Evolutionary conservation across 2,888 invertebrate genomes (phyloP).

Genomic region (Horisme vitalbata): DNA sequence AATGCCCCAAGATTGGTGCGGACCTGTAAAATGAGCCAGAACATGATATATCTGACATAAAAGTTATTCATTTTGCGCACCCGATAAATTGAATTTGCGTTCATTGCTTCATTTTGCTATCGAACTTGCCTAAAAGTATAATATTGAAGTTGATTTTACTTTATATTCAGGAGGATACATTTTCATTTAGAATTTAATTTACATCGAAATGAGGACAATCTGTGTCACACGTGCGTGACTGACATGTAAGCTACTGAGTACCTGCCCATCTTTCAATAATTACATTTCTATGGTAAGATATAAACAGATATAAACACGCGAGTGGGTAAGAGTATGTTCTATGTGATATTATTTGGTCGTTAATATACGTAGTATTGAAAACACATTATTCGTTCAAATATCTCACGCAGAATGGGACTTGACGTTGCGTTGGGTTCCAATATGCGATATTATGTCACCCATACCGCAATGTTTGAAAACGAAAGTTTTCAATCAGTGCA

Average conservation of each 20-base stretch:
- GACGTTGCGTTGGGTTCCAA: too few relatives aligned
- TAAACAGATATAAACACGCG: too few relatives aligned
- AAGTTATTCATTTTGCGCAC: constrained; percentile 64
- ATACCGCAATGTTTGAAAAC: too few relatives aligned
- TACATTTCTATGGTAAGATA: too few relatives aligned
- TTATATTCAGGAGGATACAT: constrained; percentile 25
- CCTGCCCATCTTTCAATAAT: constrained; percentile 1
- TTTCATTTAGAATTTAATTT: constrained; percentile 31
- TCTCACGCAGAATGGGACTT: too few relatives aligned
- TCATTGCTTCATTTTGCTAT: constrained; percentile 59
- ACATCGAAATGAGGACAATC: constrained; percentile 21
- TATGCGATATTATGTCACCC: too few relatives aligned
- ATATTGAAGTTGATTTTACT: constrained; percentile 37
- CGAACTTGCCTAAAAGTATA: constrained; percentile 34
- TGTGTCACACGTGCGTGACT: constrained; percentile 15
- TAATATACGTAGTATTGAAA: too few relatives aligned
- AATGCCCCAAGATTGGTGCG: constrained; percentile 77
- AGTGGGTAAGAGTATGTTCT: too few relatives aligned
- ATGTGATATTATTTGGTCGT: too few relatives aligned
- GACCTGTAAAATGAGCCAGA: constrained; percentile 68
- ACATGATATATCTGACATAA: constrained; percentile 73
- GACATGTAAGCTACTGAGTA: constrained; percentile 3
- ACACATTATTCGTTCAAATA: too few relatives aligned
- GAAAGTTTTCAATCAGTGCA: too few relatives aligned
- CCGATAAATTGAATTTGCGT: constrained; percentile 64